A percentile compares a stretch with the other conserved stretches of the same genome.
Evolutionary conservation across 2,797 vertebrate species (phyloP).

Genomic region (Artibeus lituratus): DNA sequence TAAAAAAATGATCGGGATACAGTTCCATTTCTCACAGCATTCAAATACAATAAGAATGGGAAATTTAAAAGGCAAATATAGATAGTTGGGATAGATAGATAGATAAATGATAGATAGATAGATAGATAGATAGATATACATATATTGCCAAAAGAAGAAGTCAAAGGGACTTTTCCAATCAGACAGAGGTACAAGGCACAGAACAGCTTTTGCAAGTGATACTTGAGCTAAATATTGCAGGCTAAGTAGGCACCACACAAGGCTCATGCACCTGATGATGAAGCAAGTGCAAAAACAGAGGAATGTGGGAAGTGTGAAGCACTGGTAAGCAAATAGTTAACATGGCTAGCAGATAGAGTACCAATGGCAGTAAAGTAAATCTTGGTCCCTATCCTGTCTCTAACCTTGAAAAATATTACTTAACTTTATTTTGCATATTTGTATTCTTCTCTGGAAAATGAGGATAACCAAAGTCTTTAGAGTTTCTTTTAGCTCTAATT

Average conservation of each 20-base stretch:
- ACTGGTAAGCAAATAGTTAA: background rate
- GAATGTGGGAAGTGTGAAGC: background rate
- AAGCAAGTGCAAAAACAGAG: background rate
- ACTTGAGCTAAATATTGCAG: background rate
- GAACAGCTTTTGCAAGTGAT: background rate
- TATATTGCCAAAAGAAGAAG: background rate
- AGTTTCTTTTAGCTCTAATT: background rate
- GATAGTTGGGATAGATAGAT: background rate
- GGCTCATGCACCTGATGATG: background rate
- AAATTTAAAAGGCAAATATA: background rate
- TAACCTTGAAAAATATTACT: background rate
- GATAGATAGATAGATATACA: background rate
- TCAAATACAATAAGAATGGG: background rate
- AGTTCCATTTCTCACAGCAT: background rate
- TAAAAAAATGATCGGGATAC: background rate
- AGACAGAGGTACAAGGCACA: background rate
- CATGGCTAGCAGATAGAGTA: background rate
- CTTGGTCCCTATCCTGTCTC: background rate
- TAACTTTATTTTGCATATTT: background rate
- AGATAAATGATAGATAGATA: background rate
- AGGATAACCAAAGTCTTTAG: background rate
- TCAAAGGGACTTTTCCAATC: background rate
- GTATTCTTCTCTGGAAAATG: background rate
- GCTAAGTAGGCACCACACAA: background rate
- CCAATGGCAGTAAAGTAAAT: background rate